Conservation (phyloP, 2,888 invertebrate species). For the Mesoligia furuncula region DNA sequence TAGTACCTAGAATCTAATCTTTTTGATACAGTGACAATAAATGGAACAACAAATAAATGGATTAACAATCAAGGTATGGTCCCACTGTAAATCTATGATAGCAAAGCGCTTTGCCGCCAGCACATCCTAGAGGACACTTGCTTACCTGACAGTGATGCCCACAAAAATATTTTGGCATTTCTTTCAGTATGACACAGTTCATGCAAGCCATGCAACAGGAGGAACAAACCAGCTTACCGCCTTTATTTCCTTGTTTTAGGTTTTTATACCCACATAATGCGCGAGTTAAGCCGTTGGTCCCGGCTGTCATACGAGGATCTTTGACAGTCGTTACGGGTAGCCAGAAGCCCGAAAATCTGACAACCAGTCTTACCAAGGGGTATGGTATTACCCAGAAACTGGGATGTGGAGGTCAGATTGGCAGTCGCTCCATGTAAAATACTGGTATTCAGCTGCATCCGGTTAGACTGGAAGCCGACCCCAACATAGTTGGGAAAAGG, state of each 20-base stretch:
- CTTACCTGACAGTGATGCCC: not conserved
- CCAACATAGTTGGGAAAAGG: too few species aligned
- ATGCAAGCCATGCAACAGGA: constrained; percentile 7
- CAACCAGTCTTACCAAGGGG: too few species aligned
- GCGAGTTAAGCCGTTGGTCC: not conserved
- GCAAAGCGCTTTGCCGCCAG: constrained; percentile 30
- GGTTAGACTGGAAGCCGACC: too few species aligned
- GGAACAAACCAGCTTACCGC: constrained; percentile 10
- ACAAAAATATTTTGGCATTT: not conserved
- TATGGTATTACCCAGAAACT: too few species aligned
- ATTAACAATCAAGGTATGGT: constrained; percentile 17
- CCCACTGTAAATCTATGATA: not conserved
- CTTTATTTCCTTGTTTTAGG: not conserved
- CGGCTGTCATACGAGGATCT: too few species aligned
- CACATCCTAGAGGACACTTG: not conserved
- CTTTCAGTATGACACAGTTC: not conserved
- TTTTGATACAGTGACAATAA: not conserved
- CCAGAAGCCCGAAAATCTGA: too few species aligned
- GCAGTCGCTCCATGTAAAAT: too few species aligned
- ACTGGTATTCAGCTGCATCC: too few species aligned
- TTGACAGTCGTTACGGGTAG: too few species aligned
- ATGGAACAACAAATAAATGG: not conserved
- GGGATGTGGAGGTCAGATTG: too few species aligned
- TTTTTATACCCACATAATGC: not conserved
- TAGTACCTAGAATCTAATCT: too few species aligned